Conservation (phyloP, 2,113 vertebrate genomes). For the Sclerurus mexicanus region DNA sequence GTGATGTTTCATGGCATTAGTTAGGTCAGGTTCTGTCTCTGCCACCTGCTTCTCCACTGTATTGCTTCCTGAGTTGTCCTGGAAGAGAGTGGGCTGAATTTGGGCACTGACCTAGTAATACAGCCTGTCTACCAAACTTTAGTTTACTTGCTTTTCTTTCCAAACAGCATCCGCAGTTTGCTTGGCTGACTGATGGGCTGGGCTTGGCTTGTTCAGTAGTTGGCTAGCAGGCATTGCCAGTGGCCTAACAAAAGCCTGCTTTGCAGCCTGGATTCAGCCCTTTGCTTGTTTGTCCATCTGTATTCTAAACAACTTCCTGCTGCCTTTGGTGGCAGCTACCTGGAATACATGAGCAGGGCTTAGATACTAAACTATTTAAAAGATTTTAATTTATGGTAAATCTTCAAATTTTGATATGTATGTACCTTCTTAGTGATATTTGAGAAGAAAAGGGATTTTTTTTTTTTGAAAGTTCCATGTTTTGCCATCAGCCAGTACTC, state of each 20-base stretch:
- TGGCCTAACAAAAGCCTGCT: constrained; percentile 11
- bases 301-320: constrained; percentile 19
- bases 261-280: background rate
- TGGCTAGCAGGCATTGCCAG: background rate
- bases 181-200: background rate
- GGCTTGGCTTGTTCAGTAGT: background rate
- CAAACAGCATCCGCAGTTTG: background rate
- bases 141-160: background rate
- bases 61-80: background rate
- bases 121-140: background rate
- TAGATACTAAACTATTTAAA: background rate
- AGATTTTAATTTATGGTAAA: background rate
- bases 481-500: background rate
- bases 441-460: background rate
- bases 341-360: background rate
- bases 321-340: background rate
- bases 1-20: background rate
- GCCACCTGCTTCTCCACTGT: background rate
- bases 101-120: background rate
- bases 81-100: background rate
- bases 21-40: background rate
- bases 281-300: background rate
- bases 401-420: background rate
- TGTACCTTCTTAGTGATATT: background rate
- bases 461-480: background rate